phyloP scores from a whole-genome alignment of 1,140 invertebrate genomes.

The Drosophila ironensis region DNA sequence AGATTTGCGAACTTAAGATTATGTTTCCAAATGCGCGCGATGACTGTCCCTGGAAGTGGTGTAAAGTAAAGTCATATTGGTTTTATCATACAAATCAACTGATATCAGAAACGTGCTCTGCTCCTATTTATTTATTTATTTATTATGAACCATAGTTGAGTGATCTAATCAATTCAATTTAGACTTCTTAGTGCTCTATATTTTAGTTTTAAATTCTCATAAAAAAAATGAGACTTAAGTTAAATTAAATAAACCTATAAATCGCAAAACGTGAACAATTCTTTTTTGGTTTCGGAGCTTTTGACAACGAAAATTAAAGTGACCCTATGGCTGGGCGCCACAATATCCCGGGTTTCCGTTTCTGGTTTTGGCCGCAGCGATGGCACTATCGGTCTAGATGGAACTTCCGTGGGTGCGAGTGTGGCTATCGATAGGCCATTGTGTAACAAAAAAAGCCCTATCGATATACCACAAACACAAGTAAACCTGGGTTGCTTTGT shows the following conservation, averaged over 20 bases:
- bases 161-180: background rate
- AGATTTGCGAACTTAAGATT: background rate
- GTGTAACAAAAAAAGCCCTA: conserved; percentile 11
- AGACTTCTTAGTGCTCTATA: background rate
- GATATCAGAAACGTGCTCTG: background rate
- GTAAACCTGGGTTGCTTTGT: conserved; percentile 20
- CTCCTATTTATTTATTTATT: conserved; percentile 6
- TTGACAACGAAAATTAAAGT: background rate
- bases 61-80: background rate
- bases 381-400: background rate
- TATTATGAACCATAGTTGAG: background rate
- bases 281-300: background rate
- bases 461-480: conserved; percentile 15
- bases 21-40: background rate
- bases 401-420: background rate
- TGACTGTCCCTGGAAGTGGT: background rate
- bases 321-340: background rate
- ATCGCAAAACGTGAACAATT: background rate
- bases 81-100: background rate
- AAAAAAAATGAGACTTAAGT: background rate
- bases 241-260: background rate
- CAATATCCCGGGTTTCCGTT: too few species aligned
- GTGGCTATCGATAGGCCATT: background rate
- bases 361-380: background rate
- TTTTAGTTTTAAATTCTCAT: background rate